A percentile compares a stretch with the other conserved stretches of the same genome.
phyloP scores from a whole-genome alignment of 1,140 invertebrate species.

The Pogonomyrmex barbatus region DNA sequence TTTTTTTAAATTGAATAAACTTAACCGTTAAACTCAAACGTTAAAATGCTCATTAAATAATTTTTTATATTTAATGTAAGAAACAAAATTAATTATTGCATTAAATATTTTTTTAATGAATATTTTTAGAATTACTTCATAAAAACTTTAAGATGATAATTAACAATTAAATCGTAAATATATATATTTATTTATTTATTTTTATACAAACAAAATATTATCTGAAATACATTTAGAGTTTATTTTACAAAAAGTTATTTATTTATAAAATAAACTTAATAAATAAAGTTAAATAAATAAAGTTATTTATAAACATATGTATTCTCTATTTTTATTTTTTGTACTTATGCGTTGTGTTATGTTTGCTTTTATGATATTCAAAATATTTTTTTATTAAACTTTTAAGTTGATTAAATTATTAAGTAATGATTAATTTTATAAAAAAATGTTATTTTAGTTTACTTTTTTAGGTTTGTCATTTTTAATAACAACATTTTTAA shows the following conservation, averaged over 20 bases:
- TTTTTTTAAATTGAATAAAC: neutral
- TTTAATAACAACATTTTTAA: neutral
- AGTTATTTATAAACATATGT: neutral
- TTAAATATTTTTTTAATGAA: slow-evolving; percentile 13
- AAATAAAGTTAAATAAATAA: no score
- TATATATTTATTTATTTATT: slow-evolving; percentile 3
- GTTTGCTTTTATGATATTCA: neutral
- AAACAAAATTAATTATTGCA: neutral
- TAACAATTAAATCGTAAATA: neutral
- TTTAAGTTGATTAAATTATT: neutral
- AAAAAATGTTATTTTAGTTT: slow-evolving; percentile 2
- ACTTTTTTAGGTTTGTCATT: neutral
- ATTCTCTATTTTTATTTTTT: neutral
- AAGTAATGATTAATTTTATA: slow-evolving; percentile 2
- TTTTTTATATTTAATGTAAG: slow-evolving; percentile 7
- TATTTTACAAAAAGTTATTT: no score
- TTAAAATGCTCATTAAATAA: slow-evolving; percentile 33
- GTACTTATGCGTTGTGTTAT: neutral
- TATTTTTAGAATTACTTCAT: slow-evolving; percentile 18
- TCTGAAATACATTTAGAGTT: no score
- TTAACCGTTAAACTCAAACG: neutral
- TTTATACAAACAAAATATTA: neutral
- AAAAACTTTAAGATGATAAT: slow-evolving; percentile 3
- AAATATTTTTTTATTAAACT: neutral
- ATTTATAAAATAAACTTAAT: no score